Percentiles rank a stretch among this genome's conserved stretches.
Evolutionary conservation across 2,113 vertebrate genomes (phyloP).

Genomic region (Naja naja): DNA sequence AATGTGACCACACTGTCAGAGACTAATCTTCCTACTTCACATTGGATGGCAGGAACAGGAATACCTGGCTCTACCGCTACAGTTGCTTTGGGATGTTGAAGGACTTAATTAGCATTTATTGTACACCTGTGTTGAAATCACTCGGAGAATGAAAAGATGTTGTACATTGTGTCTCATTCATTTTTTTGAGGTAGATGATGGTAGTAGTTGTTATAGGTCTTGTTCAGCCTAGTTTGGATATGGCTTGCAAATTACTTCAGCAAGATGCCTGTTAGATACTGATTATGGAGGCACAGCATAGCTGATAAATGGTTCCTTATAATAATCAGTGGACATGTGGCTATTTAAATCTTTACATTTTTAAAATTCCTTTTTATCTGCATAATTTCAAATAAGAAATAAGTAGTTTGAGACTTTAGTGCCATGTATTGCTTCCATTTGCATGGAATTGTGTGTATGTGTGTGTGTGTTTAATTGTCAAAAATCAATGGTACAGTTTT

Average conservation of each 20-base stretch:
- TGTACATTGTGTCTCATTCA: neutral
- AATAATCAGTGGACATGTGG: neutral
- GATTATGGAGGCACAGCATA: neutral
- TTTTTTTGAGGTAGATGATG: neutral
- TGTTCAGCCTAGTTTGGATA: neutral
- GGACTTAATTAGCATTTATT: neutral
- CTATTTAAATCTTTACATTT: neutral
- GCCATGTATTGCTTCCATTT: neutral
- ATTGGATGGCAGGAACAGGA: neutral
- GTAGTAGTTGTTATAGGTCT: neutral
- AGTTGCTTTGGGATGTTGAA: neutral
- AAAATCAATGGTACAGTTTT: neutral
- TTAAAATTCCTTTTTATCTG: neutral
- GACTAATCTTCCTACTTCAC: neutral
- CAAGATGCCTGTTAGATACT: neutral
- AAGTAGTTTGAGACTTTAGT: neutral
- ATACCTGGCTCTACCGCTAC: neutral
- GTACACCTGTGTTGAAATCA: neutral
- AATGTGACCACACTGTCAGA: neutral
- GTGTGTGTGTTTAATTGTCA: neutral
- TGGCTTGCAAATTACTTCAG: neutral
- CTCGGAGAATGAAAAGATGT: neutral
- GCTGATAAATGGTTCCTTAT: neutral
- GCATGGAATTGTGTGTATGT: neutral
- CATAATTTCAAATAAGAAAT: neutral